phyloP scores from a whole-genome alignment of 2,888 invertebrate species.

The Danaus chrysippus region DNA sequence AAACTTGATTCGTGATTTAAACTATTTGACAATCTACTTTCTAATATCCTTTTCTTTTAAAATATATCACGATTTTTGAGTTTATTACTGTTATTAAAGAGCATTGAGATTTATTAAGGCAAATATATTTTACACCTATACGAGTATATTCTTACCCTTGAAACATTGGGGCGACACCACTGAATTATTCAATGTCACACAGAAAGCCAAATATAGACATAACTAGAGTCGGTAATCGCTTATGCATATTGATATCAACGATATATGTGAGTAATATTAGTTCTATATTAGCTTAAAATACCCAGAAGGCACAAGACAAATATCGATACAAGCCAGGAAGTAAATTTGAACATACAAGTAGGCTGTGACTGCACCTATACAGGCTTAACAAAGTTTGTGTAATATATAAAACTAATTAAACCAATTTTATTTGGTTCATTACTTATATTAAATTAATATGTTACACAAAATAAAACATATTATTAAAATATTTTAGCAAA shows the following conservation, averaged over 20 bases:
- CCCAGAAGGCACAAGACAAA: conserved; percentile 70
- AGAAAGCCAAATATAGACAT: conserved; percentile 75
- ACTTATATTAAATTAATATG: too few species aligned
- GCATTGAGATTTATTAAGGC: conserved; percentile 27
- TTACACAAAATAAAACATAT: too few species aligned
- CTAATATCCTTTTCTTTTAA: too few species aligned
- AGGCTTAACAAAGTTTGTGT: conserved; percentile 41
- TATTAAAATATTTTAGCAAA: background rate
- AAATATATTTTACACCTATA: conserved; percentile 48
- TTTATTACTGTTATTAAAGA: background rate
- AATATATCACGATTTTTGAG: too few species aligned
- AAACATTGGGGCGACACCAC: conserved; percentile 72
- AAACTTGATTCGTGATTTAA: too few species aligned
- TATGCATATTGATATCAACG: conserved; percentile 54
- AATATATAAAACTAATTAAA: too few species aligned
- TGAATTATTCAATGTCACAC: conserved; percentile 78
- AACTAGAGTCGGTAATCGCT: conserved; percentile 51
- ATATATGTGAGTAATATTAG: conserved; percentile 49
- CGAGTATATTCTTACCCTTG: conserved; percentile 72
- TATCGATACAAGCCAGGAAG: conserved; percentile 67
- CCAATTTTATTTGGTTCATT: too few species aligned
- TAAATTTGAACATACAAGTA: conserved; percentile 72
- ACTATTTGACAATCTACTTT: too few species aligned
- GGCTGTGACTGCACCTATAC: conserved; percentile 70
- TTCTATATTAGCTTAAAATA: conserved; percentile 64